phyloP scores from a whole-genome alignment of 1,140 invertebrate species.

The Cheumatopsyche charites region DNA sequence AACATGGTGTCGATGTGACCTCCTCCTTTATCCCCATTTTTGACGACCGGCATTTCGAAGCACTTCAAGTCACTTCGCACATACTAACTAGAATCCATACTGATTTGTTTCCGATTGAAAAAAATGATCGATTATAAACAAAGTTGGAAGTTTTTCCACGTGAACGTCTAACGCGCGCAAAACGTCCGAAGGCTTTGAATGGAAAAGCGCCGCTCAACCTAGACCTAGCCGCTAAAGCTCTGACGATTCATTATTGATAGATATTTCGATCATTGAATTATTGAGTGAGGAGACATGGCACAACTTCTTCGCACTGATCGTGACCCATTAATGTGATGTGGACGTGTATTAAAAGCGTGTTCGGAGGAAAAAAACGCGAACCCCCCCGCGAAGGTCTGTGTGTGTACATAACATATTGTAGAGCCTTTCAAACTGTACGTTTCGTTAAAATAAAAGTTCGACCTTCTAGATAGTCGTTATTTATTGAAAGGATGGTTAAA shows the following conservation, averaged over 20 bases:
- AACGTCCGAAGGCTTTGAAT: not conserved
- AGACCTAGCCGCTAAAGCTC: not conserved
- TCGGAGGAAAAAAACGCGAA: not conserved
- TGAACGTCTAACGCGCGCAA: not conserved
- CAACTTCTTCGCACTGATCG: conserved; percentile 21
- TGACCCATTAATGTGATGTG: conserved; percentile 19
- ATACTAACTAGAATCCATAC: too few species aligned
- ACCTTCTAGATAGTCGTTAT: too few species aligned
- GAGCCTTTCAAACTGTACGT: too few species aligned
- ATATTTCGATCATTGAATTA: conserved; percentile 18
- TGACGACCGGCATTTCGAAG: conserved; percentile 15
- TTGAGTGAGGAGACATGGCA: conserved; percentile 15
- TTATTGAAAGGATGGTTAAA: too few species aligned
- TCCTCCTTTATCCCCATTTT: conserved; percentile 25
- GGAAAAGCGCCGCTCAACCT: not conserved
- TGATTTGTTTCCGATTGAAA: too few species aligned
- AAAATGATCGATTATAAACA: too few species aligned
- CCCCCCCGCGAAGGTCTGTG: not conserved
- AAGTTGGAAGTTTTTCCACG: too few species aligned
- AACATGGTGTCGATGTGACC: conserved; percentile 60
- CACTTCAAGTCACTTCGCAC: too few species aligned
- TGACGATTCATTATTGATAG: not conserved
- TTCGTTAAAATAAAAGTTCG: too few species aligned
- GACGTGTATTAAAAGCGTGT: not conserved
- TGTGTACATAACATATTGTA: too few species aligned